A percentile compares a stretch with the other conserved stretches of the same genome.
Conservation (phyloP, 2,113 vertebrate genomes). For the Sebastes schlegelii region DNA sequence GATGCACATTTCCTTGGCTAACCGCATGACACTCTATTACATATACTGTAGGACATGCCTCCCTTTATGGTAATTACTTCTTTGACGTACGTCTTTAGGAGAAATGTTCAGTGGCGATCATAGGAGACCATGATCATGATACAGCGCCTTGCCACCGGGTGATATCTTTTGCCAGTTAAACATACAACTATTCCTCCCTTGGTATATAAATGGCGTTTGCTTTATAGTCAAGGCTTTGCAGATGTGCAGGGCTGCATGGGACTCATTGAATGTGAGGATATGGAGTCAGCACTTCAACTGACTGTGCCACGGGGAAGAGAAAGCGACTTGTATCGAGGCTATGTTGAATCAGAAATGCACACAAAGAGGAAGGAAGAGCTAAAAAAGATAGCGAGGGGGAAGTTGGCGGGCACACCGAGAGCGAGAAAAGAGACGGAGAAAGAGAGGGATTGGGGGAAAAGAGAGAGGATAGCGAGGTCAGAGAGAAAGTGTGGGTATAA, state of each 20-base stretch:
- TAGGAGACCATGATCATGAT: not conserved
- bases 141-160: not conserved
- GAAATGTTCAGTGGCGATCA: slow-evolving; percentile 7
- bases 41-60: not conserved
- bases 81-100: slow-evolving; percentile 12
- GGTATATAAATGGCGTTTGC: slow-evolving; percentile 28
- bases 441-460: slow-evolving; percentile 5
- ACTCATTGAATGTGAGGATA: slow-evolving; percentile 67
- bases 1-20: not conserved
- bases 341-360: slow-evolving; percentile 51
- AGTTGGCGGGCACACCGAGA: slow-evolving; percentile 49
- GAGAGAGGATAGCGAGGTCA: slow-evolving; percentile 28
- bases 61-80: slow-evolving; percentile 3
- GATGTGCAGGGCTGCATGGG: slow-evolving; percentile 58
- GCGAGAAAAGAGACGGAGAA: slow-evolving; percentile 8
- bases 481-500: slow-evolving; percentile 30
- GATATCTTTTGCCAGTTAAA: slow-evolving; percentile 14
- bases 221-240: slow-evolving; percentile 48
- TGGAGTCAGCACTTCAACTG: slow-evolving; percentile 71
- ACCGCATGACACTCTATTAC: not conserved
- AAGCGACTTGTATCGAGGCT: slow-evolving; percentile 58
- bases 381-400: slow-evolving; percentile 33
- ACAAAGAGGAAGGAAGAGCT: slow-evolving; percentile 54
- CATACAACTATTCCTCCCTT: slow-evolving; percentile 6
- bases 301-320: slow-evolving; percentile 67